Evolutionary conservation across 2,113 vertebrate species (phyloP), one percentile per base, ranked within the genome.

Genomic region (Micronycteris hirsuta): DNA sequence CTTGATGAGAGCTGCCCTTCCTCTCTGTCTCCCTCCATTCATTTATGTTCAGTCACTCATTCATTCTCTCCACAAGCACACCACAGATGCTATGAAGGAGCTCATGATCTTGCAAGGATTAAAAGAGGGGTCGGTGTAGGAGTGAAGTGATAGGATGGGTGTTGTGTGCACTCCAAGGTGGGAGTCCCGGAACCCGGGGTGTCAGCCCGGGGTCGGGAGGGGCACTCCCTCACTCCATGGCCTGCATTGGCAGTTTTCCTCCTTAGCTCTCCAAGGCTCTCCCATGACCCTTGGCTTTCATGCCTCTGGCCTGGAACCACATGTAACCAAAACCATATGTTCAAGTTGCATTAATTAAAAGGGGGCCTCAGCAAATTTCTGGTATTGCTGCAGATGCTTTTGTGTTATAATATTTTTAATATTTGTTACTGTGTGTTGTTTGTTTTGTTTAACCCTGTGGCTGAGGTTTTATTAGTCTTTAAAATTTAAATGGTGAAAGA

Each of bases 311-410:
- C 83, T 81, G 80, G 90, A 92, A 93, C 84, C 90, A 92, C 38
- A 12, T 10, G 45, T 92, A 92, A 97, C 90, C 41, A 87, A 94
- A 97, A 87, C 87, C 94, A 87, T 41, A 73, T 95, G 92, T 93
- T 67, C 76, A 71, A 95, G 87, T 96, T 93, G 92, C 28, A 76
- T 70, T 91, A 91, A 96, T 93, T 93, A 86, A 91, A 61, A 70
- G 83, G 74, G 12, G 76, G 49, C 96, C 74, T 91, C 89, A 67
- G 83, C 87, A 93, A 52, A 81, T 94, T 91, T 93, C 86, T 86
- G 84, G 70, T 83, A 28, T 33, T 89, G 63, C 58, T 77, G 89
- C 84, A 91, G 81, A 92, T 77, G 80, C 41, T 65, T 92, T 89
- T 63, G 33, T 78, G 38, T 76, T 87, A 84, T 22, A 41, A n/a